A percentile compares a stretch with the other conserved stretches of the same genome.
These are phyloP conservation scores for Nixonia krombeini DNA, from an alignment of 1,140 invertebrate genomes.

Conservation along the genomic window DNA sequence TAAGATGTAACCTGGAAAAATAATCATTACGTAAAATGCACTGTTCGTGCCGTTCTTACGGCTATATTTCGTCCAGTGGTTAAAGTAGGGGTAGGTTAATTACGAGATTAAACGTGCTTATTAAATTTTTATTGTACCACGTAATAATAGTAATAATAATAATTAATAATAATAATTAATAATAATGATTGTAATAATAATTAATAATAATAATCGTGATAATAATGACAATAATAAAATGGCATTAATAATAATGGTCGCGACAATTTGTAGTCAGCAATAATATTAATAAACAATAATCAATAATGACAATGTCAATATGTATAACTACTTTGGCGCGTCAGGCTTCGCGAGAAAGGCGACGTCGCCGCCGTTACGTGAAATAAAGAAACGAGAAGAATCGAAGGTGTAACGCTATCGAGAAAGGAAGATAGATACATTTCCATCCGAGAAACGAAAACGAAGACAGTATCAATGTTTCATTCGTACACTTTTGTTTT, in stretches of 20 bases:
- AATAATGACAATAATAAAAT: conserved; percentile 60
- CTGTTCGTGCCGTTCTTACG: too few species aligned
- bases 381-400: conserved; percentile 50
- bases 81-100: too few species aligned
- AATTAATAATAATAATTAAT: conserved; percentile 55
- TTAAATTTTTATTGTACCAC: conserved; percentile 71
- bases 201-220: conserved; percentile 59
- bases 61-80: too few species aligned
- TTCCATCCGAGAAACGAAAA: conserved; percentile 55
- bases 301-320: conserved; percentile 65
- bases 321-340: conserved; percentile 56
- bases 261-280: conserved; percentile 58
- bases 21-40: too few species aligned
- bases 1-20: conserved; percentile 39
- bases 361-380: conserved; percentile 49
- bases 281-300: conserved; percentile 67
- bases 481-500: conserved; percentile 66
- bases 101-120: conserved; percentile 61
- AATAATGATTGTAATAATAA: conserved; percentile 55
- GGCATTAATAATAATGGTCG: conserved; percentile 61
- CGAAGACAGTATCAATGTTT: conserved; percentile 66
- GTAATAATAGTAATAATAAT: conserved; percentile 68
- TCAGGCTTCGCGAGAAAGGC: conserved; percentile 59
- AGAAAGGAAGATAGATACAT: conserved; percentile 46
- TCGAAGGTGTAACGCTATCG: conserved; percentile 47